Conservation (phyloP, 2,113 vertebrate genomes). For the Macquaria ambigua region DNA sequence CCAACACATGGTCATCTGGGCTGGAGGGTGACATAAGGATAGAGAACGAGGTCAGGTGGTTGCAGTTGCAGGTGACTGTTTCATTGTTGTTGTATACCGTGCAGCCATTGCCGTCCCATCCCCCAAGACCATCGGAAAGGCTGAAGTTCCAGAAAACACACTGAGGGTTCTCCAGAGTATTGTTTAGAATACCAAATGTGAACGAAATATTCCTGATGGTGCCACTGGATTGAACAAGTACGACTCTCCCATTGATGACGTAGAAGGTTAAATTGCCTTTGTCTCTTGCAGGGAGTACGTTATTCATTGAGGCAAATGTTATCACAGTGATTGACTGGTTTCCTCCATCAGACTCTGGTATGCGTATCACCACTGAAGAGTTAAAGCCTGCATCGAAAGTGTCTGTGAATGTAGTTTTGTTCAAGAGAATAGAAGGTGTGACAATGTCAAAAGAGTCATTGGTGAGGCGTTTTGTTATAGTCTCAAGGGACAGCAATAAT, state of each 20-base stretch:
- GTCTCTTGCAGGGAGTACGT: constrained; percentile 73
- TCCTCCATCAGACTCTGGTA: constrained; percentile 22
- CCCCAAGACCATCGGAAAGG: constrained; percentile 62
- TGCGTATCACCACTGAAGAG: constrained; percentile 58
- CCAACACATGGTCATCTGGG: constrained; percentile 31
- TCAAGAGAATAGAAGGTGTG: constrained; percentile 41
- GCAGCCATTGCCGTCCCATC: constrained; percentile 83
- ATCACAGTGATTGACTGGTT: constrained; percentile 51
- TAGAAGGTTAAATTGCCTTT: background rate
- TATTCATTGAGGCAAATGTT: constrained; percentile 68
- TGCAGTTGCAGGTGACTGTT: constrained; percentile 84
- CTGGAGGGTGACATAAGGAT: constrained; percentile 88
- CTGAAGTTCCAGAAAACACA: constrained; percentile 89
- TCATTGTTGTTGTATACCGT: fast-evolving
- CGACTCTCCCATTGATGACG: constrained; percentile 83
- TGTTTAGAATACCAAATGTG: constrained; percentile 81
- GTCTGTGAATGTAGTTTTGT: constrained; percentile 54
- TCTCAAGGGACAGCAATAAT: constrained; percentile 57
- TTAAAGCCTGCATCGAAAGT: constrained; percentile 42
- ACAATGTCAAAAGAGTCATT: constrained; percentile 21
- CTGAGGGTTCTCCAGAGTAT: constrained; percentile 46
- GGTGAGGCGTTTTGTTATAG: background rate
- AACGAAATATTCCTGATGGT: constrained; percentile 71
- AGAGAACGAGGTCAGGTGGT: constrained; percentile 91
- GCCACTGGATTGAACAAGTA: constrained; percentile 76